Evolutionary conservation across 2,113 vertebrate genomes (phyloP).

Genomic region (Bujurquina vittata): DNA sequence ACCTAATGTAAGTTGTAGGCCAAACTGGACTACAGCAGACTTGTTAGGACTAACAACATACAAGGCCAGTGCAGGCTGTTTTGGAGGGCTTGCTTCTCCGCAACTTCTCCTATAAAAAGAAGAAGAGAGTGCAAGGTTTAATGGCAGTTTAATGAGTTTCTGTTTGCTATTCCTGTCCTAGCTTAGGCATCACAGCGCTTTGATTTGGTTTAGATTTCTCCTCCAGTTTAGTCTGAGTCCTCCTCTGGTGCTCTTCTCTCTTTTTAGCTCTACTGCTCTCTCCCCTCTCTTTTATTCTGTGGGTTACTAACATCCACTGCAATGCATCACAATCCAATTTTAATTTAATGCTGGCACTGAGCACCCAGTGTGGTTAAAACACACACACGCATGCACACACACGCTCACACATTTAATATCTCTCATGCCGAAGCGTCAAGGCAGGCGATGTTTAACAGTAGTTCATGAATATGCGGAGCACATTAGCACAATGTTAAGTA

Average conservation of each 20-base stretch:
- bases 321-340: slow-evolving; percentile 81
- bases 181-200: slow-evolving; percentile 23
- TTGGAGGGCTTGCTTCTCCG: slow-evolving; percentile 8
- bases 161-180: slow-evolving; percentile 18
- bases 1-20: slow-evolving; percentile 57
- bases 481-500: slow-evolving; percentile 70
- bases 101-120: slow-evolving; percentile 15
- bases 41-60: slow-evolving; percentile 29
- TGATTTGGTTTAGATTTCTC: slow-evolving; percentile 46
- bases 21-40: slow-evolving; percentile 45
- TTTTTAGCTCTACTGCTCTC: slow-evolving; percentile 35
- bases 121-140: neutral
- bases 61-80: slow-evolving; percentile 26
- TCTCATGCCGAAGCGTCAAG: slow-evolving; percentile 42
- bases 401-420: slow-evolving; percentile 21
- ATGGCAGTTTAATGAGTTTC: slow-evolving; percentile 12
- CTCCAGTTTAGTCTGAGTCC: slow-evolving; percentile 49
- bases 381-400: slow-evolving; percentile 17
- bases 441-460: slow-evolving; percentile 61
- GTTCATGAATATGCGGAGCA: slow-evolving; percentile 75
- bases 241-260: slow-evolving; percentile 40
- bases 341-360: slow-evolving; percentile 73
- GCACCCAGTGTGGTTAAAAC: slow-evolving; percentile 61
- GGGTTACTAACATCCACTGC: slow-evolving; percentile 74
- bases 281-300: slow-evolving; percentile 50